Conservation (phyloP, 1,140 invertebrate species). For the Calephelis virginiensis region DNA sequence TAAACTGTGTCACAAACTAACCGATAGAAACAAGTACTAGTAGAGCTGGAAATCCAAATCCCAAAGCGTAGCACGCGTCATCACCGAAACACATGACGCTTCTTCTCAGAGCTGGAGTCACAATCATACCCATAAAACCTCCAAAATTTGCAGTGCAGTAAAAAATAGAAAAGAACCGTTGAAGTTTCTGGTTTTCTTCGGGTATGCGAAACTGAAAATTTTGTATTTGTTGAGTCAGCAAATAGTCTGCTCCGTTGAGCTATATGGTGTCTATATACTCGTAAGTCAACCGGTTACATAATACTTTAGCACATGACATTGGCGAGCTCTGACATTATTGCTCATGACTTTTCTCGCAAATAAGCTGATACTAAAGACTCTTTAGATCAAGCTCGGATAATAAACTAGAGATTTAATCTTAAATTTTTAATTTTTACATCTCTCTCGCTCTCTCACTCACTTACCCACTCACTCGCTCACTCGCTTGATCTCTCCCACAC, state of each 20-base stretch:
- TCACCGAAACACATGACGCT: constrained; percentile 85
- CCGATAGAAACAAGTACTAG: constrained; percentile 83
- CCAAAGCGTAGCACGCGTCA: constrained; percentile 87
- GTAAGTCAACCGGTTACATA: too few relatives aligned
- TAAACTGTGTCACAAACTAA: constrained; percentile 47
- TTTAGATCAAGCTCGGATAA: too few relatives aligned
- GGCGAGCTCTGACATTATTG: too few relatives aligned
- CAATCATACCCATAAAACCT: constrained; percentile 85
- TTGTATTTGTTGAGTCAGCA: background rate
- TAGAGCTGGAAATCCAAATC: constrained; percentile 87
- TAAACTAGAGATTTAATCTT: too few relatives aligned
- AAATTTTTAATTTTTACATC: too few relatives aligned
- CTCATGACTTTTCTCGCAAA: too few relatives aligned
- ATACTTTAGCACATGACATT: too few relatives aligned
- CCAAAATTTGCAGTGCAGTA: constrained; percentile 91
- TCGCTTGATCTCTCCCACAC: too few relatives aligned
- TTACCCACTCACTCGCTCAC: too few relatives aligned
- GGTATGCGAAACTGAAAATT: constrained; percentile 84
- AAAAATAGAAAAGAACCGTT: constrained; percentile 88
- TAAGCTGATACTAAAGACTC: too few relatives aligned
- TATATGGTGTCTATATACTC: too few relatives aligned
- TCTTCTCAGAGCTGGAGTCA: constrained; percentile 86
- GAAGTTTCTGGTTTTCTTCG: constrained; percentile 79
- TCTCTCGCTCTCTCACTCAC: too few relatives aligned
- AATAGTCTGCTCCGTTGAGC: background rate